Base-by-base conservation (phyloP, 2,888 invertebrate species). In the Altica lythri region DNA sequence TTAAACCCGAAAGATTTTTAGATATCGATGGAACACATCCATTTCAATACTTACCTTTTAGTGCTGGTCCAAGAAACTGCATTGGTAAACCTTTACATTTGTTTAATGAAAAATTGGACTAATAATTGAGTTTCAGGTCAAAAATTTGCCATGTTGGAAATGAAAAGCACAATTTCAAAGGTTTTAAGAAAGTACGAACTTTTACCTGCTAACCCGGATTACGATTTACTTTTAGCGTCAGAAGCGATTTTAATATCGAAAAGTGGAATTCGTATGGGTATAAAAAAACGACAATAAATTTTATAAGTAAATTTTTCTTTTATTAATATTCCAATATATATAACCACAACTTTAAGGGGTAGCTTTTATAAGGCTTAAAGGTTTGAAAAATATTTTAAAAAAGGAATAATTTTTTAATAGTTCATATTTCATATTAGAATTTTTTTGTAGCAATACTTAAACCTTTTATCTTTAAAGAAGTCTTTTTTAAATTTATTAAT, bases 31-130 rank as follows among this genome's bases (percentile, higher is more conserved):
- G 63, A 4, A 72, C 70, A 1, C 79, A 77, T 46, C 78, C 81
- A 0, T 83, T 80, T 62, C 77, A 77, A 16, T 85, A 79, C 73
- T 66, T 86, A 1, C 80, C 83, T 0, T 86, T 86, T 53, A 85
- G 85, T 62, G 85, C 85, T 6, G 85, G 85, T 0, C 82, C 83
- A 0, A 78, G 85, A 25, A 85, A 85, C 64, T 60, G 85, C 84
- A 60, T 60, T 18, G 60, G 60, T 60, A 50, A 4, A 37, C 16
- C 9, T 25, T 27, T 13, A 5, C 22, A 5, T 22, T 5, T 22
- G 4, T 5, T 22, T 27, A 5, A 10, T 27, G n/a, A 8, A 27
- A 27, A 35, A 35, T 35, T 13, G n/a, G 16, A 4, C 16, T 9
- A 17, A 18, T 34, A 1, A 18, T 29, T 42, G 44, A 35, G 35